Evolutionary conservation across 2,888 invertebrate species (phyloP), one percentile per base, ranked within the genome.

Genomic region (Mimumesa dahlbomi): DNA sequence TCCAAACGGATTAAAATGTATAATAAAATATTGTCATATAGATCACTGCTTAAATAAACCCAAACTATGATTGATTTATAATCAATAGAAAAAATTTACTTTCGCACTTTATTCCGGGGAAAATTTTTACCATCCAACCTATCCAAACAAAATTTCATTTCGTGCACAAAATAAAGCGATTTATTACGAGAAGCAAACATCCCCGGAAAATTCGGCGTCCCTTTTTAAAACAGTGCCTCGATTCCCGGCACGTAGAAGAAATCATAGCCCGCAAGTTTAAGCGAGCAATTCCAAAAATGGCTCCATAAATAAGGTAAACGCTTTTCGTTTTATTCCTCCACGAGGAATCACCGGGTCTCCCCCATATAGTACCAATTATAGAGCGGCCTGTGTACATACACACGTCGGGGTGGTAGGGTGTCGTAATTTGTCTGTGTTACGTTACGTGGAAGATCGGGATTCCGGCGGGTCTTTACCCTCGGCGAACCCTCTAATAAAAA

Each of bases 401-500:
- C 45, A 19, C 16, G 22, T 16, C 3, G 43, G 13, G 48, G 36
- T 13, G 53, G 72, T 36, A 13, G 56, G 48, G 16, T 40, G 13
- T 68, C 75, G 83, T 83, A 84, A 84, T 84, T 84, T 84, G 84
- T 84, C 75, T 81, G 79, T 76, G 84, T 84, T 84, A 82, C 75
- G 74, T 74, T 80, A 77, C 79, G 79, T 54, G 79, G 73, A 77
- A 77, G 70, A 79, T 79, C 73, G 76, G 78, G 71, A 74, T 64
- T 66, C 46, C 63, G 49, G 52, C 63, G 63, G 54, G 56, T 69
- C 46, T 58, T 52, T 34, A 56, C 38, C 58, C 67, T 50, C 31
- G 42, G 14, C 21, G 25, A 7, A 49, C 46, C 56, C 34, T 45
- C 57, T 77, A 77, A 77, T 76, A 77, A 78, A 77, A 76, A 72